Conservation (phyloP, 2,797 vertebrate species). For the Mastacembelus armatus region DNA sequence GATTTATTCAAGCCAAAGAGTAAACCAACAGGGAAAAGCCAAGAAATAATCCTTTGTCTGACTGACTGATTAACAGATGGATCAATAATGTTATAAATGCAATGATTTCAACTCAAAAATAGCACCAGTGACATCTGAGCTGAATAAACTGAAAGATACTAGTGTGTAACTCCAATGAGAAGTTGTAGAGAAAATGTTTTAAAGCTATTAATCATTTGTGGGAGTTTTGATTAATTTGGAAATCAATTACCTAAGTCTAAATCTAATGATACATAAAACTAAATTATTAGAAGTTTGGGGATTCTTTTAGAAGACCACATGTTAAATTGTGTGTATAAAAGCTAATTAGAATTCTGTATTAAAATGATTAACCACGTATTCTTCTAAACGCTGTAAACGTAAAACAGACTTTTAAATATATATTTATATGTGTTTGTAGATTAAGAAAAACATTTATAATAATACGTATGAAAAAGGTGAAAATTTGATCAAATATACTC, state of each 20-base stretch:
- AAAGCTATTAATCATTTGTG: neutral
- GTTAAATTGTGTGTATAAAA: neutral
- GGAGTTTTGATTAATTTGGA: neutral
- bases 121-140: neutral
- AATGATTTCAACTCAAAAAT: conserved; percentile 1
- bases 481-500: too few species aligned
- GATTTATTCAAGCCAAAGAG: conserved; percentile 15
- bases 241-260: neutral
- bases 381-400: neutral
- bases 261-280: neutral
- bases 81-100: neutral
- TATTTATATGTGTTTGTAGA: too few species aligned
- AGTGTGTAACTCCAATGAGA: neutral
- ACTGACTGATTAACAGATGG: conserved; percentile 6
- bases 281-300: neutral
- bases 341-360: neutral
- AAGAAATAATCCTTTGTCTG: conserved; percentile 16
- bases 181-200: neutral
- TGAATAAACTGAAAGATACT: neutral
- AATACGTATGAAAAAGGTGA: too few species aligned
- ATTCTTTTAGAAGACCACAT: neutral
- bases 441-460: too few species aligned
- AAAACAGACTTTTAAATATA: too few species aligned
- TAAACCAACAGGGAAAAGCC: conserved; percentile 10
- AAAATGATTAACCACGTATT: too few species aligned